Evolutionary conservation across 1,140 invertebrate species (phyloP), one percentile per base, ranked within the genome.

Genomic region (Carposina sasakii): DNA sequence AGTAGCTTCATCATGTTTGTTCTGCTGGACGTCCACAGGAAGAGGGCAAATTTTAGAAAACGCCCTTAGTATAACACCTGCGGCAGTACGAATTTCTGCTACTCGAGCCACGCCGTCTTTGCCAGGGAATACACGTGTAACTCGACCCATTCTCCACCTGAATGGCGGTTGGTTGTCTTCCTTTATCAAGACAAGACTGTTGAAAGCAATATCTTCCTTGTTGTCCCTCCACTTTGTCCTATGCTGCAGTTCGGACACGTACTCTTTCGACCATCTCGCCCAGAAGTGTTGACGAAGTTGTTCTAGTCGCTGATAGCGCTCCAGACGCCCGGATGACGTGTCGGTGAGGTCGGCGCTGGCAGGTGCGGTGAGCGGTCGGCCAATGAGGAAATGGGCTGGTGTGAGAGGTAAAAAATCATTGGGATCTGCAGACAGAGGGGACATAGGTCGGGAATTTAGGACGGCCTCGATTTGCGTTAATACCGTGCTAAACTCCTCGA

Each of bases 401-500:
- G 34, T 48, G 9, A 40, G 34, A n/a, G 34, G 46, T 20, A 30
- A 21, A 9, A 19, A 21, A 19, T 48, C 46, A 19, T 3, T 40
- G 23, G 26, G 46, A 34, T 48, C 31, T 39, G 34, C 21, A 13
- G 34, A 40, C 5, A 48, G 15, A 40, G 34, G 22, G 6, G 22
- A 6, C 5, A 48, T 10, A 3, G 46, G 46, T 4, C 46, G 24
- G 34, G 46, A 48, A n/a, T 48, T 48, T 13, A 62, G 48, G 17
- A 62, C 39, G 10, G 55, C 51, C 24, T 62, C 59, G 5, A 62
- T 52, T 52, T 60, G 56, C 9, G 41, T 26, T 30, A 62, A 45
- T 10, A 62, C n/a, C 13, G 56, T 62, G 44, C 34, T 48, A 15
- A 60, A 40, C 43, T 57, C 52, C 31, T 57, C 55, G 24, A 21